Conservation (phyloP, 2,113 vertebrate species). For the Nesogale talazaci region DNA sequence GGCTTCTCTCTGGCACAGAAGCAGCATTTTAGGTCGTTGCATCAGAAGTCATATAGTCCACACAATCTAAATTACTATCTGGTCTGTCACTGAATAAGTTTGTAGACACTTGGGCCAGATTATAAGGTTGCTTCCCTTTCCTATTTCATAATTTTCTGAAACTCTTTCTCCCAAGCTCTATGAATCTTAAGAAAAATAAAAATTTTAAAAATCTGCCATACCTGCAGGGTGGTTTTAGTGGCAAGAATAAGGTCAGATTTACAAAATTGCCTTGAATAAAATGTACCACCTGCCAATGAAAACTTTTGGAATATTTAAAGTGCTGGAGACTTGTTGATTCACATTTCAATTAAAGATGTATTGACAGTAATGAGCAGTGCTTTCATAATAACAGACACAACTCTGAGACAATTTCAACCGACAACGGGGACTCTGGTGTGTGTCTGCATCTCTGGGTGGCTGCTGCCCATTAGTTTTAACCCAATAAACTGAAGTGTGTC, state of each 20-base stretch:
- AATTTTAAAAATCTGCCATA: slow-evolving; percentile 52
- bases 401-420: slow-evolving; percentile 44
- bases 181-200: not conserved
- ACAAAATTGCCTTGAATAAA: slow-evolving; percentile 63
- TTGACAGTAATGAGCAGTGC: slow-evolving; percentile 59
- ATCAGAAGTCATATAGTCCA: rapidly evolving
- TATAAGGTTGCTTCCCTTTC: not conserved
- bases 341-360: slow-evolving; percentile 63
- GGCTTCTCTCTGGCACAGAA: not conserved
- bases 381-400: slow-evolving; percentile 10
- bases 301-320: slow-evolving; percentile 72
- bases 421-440: not conserved
- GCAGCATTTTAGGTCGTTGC: not conserved
- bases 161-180: slow-evolving; percentile 7
- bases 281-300: slow-evolving; percentile 60
- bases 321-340: slow-evolving; percentile 71
- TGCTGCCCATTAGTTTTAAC: slow-evolving; percentile 17
- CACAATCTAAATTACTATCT: not conserved
- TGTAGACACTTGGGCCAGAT: too few species aligned
- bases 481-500: slow-evolving; percentile 9
- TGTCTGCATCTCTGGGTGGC: not conserved
- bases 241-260: slow-evolving; percentile 54
- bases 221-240: slow-evolving; percentile 55
- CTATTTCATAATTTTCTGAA: slow-evolving; percentile 34
- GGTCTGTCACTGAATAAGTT: not conserved